phyloP scores from a whole-genome alignment of 2,888 invertebrate genomes.

The Tinea trinotella region DNA sequence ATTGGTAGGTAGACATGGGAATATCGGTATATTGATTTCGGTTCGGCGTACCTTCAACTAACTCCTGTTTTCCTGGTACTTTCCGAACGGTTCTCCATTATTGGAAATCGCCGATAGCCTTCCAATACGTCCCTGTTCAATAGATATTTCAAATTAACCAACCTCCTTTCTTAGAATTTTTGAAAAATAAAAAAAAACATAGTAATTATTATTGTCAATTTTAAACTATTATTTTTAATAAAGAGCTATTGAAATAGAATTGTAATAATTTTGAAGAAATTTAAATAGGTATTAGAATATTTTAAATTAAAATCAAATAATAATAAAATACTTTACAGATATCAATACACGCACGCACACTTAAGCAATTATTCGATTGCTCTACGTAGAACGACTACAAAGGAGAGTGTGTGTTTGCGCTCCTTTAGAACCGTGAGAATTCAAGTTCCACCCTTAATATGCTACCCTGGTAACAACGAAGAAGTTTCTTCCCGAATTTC shows the following conservation, averaged over 20 bases:
- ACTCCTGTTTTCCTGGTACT: slow-evolving; percentile 49
- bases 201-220: too few species aligned
- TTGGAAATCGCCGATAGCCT: slow-evolving; percentile 57
- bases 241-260: too few species aligned
- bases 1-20: slow-evolving; percentile 24
- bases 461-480: slow-evolving; percentile 56
- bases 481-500: slow-evolving; percentile 70
- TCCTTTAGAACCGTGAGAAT: not conserved
- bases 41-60: slow-evolving; percentile 45
- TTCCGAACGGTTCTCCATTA: slow-evolving; percentile 65
- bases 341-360: not conserved
- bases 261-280: too few species aligned
- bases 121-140: slow-evolving; percentile 19
- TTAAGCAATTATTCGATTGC: not conserved
- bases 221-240: too few species aligned
- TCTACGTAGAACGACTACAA: not conserved
- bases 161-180: not conserved
- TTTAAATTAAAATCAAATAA: not conserved
- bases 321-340: not conserved
- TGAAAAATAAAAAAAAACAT: not conserved
- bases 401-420: not conserved
- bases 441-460: slow-evolving; percentile 27
- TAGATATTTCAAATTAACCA: not conserved
- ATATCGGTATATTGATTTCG: slow-evolving; percentile 46
- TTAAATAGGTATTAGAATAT: not conserved